Base-by-base conservation (phyloP, 2,797 vertebrate species). In the Cichlasoma orientale region DNA sequence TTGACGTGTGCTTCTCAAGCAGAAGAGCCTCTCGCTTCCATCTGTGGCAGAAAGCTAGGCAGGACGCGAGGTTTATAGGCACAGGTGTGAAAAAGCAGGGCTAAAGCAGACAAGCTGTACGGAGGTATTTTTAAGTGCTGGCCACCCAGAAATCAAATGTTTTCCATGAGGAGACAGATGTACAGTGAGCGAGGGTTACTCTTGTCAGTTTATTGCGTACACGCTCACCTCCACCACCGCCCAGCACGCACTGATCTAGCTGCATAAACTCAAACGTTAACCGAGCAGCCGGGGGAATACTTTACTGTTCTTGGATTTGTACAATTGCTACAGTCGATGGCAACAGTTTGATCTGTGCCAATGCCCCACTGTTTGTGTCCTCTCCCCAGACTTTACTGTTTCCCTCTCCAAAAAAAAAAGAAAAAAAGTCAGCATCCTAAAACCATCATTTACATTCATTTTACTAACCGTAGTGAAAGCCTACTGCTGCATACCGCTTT, bases 121-220 rank as follows among this genome's bases (percentile, higher is more conserved):
- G 2, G 82, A 84, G 82, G 85, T 88, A 87, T 88, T 72, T 90
- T 74, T 61, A 19, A 52, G 69, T 75, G 69, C 71, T 19, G 36
- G 50, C 61, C 56, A 3, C 68, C 44, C 33, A 55, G 21, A 79
- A 27, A 61, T 59, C 55, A 9, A 68, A 82, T 13, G 25, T 55
- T 70, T 19, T 50, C 29, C 4, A 6, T 2, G 59, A 81, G 74
- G n/a, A 68, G 44, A 50, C 44, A 74, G 54, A 21, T 77, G 58
- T 7, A 14, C 38, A 70, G 59, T 74, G 68, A 87, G 74, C 61
- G 53, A 70, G 38, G 68, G 57, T 57, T 38, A 44, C 79, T 78
- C 71, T 79, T 74, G 80, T 86, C 57, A 58, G 4, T 72, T 52
- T 4, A 12, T 56, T 6, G 2, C 19, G 12, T 81, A 52, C 3